Percentiles rank a stretch among this genome's conserved stretches.
Evolutionary conservation across 64 coral and sea anemone genomes (phyloP).

Genomic region (Orbicella faveolata): DNA sequence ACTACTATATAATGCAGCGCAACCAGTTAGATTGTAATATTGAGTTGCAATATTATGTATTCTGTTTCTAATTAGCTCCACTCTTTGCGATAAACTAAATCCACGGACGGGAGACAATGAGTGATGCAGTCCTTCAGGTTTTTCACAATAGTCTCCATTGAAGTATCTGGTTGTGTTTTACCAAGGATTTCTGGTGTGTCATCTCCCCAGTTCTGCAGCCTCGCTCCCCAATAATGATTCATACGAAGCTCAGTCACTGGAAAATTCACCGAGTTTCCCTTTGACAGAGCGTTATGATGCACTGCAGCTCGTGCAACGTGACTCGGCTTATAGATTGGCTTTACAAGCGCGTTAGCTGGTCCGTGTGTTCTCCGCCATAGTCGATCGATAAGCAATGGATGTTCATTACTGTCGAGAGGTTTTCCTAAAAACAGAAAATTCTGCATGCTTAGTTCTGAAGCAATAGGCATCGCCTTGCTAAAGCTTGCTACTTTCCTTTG

Average conservation of each 20-base stretch:
- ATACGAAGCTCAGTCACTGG: constrained; percentile 26
- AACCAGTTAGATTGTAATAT: no score
- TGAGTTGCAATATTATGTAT: no score
- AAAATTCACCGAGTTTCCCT: background rate
- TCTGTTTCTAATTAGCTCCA: background rate
- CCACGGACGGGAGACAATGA: background rate
- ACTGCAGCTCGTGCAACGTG: constrained; percentile 19
- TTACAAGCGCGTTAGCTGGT: constrained; percentile 70
- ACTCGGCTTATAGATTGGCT: constrained; percentile 71
- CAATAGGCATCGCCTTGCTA: background rate
- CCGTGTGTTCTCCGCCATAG: constrained; percentile 56
- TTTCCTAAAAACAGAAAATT: constrained; percentile 85
- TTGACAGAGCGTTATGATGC: constrained; percentile 46
- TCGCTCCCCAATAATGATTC: constrained; percentile 78
- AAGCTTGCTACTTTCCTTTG: constrained; percentile 34
- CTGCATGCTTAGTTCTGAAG: constrained; percentile 68
- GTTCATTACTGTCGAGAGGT: constrained; percentile 49
- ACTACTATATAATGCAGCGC: no score
- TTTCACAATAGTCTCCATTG: constrained; percentile 13
- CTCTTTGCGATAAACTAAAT: constrained; percentile 12
- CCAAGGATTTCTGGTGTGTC: constrained; percentile 68
- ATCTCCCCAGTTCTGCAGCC: constrained; percentile 70
- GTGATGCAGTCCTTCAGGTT: background rate
- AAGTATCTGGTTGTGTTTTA: constrained; percentile 49
- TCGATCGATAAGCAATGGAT: constrained; percentile 58